phyloP scores from a whole-genome alignment of 1,140 invertebrate genomes.

The Lasioglossum albipes region DNA sequence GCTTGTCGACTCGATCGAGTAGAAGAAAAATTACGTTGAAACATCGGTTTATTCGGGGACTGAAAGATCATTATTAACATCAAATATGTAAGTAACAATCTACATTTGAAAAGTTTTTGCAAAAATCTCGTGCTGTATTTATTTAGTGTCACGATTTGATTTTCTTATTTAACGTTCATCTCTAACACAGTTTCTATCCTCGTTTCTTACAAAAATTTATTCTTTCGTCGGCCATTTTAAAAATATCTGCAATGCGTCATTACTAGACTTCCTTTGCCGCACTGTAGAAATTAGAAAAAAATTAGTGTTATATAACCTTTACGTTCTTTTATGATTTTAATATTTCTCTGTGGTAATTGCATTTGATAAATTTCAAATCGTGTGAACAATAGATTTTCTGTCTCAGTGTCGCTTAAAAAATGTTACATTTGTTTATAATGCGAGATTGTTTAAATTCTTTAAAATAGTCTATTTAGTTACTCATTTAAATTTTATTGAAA shows the following conservation, averaged over 20 bases:
- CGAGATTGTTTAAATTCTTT: no score
- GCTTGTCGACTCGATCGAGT: background rate
- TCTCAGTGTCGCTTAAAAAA: no score
- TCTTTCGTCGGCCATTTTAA: conserved; percentile 10
- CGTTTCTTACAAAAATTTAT: background rate
- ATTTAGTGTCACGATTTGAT: background rate
- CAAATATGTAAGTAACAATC: conserved; percentile 71
- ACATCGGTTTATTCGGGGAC: conserved; percentile 49
- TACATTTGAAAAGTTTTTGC: background rate
- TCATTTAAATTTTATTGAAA: conserved; percentile 5
- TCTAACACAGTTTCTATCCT: background rate
- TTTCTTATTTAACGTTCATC: background rate
- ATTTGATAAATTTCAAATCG: no score
- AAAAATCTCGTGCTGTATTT: no score
- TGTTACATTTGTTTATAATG: no score
- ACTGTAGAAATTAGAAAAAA: background rate
- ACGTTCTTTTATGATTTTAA: background rate
- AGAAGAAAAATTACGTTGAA: background rate
- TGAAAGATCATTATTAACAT: conserved; percentile 52
- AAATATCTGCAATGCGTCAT: conserved; percentile 32
- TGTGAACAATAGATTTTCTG: no score
- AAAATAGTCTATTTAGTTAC: no score
- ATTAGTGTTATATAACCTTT: background rate
- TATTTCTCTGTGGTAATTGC: no score
- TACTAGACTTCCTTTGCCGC: background rate